phyloP scores from a whole-genome alignment of 2,797 vertebrate species.

The Spondyliosoma cantharus region DNA sequence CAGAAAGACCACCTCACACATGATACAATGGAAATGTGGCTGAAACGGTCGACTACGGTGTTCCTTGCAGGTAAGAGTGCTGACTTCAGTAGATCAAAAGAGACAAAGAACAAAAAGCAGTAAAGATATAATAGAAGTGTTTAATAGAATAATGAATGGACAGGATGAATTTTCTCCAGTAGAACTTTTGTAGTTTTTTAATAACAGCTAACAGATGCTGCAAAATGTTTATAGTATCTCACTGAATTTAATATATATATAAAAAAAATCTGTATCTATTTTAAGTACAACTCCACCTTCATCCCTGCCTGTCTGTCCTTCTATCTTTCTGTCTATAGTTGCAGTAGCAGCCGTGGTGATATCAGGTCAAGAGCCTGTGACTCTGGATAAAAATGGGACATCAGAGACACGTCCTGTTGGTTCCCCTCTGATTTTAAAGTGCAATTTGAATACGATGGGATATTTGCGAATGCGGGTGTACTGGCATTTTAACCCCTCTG shows the following conservation, averaged over 20 bases:
- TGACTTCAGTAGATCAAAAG: not conserved
- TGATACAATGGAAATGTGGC: constrained; percentile 61
- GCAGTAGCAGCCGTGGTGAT: constrained; percentile 15
- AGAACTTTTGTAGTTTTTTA: not conserved
- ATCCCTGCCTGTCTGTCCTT: not conserved
- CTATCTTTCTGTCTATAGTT: constrained; percentile 20
- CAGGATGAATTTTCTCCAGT: not conserved
- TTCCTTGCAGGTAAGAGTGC: constrained; percentile 69
- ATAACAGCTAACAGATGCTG: not conserved
- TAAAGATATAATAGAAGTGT: not conserved
- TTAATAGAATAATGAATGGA: not conserved
- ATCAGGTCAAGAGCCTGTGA: not conserved
- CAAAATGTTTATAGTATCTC: not conserved
- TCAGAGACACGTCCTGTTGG: not conserved
- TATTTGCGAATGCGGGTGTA: accelerated
- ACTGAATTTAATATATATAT: too few species aligned
- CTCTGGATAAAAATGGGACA: constrained; percentile 2
- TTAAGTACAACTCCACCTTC: not conserved
- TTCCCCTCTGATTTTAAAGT: constrained; percentile 52
- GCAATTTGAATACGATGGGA: accelerated
- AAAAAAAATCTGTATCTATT: not conserved
- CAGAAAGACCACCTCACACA: constrained; percentile 40
- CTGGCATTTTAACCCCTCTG: constrained; percentile 21
- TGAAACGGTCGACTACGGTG: constrained; percentile 26
- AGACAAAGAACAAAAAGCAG: not conserved